Evolutionary conservation across 1,140 invertebrate species (phyloP), one percentile per base, ranked within the genome.

Genomic region (Drosophila ercepeae): DNA sequence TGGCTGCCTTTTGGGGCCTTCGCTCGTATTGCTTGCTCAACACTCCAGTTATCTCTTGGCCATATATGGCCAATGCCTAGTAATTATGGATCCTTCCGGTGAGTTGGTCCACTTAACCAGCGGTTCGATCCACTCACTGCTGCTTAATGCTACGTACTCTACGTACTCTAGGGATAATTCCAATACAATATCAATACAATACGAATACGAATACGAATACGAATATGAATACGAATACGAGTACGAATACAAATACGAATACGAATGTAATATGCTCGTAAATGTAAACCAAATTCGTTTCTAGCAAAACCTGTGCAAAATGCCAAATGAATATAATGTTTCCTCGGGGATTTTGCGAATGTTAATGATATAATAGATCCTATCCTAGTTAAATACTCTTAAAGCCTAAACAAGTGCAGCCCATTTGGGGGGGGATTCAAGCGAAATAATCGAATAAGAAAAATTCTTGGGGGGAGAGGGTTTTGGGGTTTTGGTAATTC

Each of bases 21-120:
- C 63, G 73, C 82, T 88, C 82, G 82, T 88, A 88, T 88, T 88
- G 82, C 82, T 88, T 88, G 74, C 69, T 88, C 74, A 88, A 88
- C 82, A 88, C 82, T 78, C 60, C 78, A 59, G 73, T 65, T 78
- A 32, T 32, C 65, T 50, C 16, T 16, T 60, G 23, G 53, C 34
- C 58, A 9, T 48, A 9, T 42, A 42, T 18, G 64, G 63, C 71
- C 59, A 54, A 75, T 55, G 54, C 75, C 60, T 50, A 63, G 42
- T 76, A 59, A 73, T 68, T 25, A 48, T 54, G 44, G 23, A 68
- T 54, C 32, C 32, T 63, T 14, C 25, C 18, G 34, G 23, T 14
- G 48, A 32, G 78, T 89, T 89, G 83, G 83, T 89, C 83, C 83
- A 89, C 83, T 84, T 89, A 77, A 89, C 83, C 83, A 89, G 83